A percentile compares a stretch with the other conserved stretches of the same genome.
These are phyloP conservation scores for Cantharis flavilabris DNA, from an alignment of 2,888 invertebrate species.

Conservation along the genomic window DNA sequence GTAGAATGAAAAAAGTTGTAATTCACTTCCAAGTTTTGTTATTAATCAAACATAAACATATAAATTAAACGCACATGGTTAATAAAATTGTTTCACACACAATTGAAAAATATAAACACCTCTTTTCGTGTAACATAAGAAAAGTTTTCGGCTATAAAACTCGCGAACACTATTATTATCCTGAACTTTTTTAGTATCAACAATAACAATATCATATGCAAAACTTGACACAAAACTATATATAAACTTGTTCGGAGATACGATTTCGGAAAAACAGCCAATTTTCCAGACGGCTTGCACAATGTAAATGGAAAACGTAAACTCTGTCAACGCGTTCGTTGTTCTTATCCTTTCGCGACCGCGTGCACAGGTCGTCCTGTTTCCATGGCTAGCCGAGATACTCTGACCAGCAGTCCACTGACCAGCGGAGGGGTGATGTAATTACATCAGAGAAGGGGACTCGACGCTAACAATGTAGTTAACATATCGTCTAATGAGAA, in stretches of 20 bases:
- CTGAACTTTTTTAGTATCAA: background rate
- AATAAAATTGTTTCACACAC: constrained; percentile 3
- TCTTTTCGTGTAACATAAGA: background rate
- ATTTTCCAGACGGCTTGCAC: constrained; percentile 26
- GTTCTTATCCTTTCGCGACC: constrained; percentile 42
- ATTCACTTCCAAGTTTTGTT: constrained; percentile 15
- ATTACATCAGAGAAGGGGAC: constrained; percentile 47
- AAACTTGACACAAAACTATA: constrained; percentile 1
- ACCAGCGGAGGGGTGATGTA: constrained; percentile 55
- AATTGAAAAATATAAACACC: background rate
- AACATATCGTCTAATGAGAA: constrained; percentile 51
- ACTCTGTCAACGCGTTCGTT: constrained; percentile 34
- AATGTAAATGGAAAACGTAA: constrained; percentile 32
- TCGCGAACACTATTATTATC: constrained; percentile 3
- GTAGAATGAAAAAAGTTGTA: background rate
- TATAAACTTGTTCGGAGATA: background rate
- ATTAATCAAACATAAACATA: constrained; percentile 5
- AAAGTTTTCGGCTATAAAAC: background rate
- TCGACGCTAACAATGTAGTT: constrained; percentile 54
- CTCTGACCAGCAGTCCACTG: constrained; percentile 56
- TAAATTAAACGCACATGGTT: background rate
- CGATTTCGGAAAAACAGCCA: background rate
- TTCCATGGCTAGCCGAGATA: constrained; percentile 55
- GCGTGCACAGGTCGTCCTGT: constrained; percentile 47
- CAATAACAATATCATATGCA: background rate